Percentiles rank a stretch among this genome's conserved stretches.
phyloP scores from a whole-genome alignment of 2,113 vertebrate genomes.

The Okapia johnstoni region DNA sequence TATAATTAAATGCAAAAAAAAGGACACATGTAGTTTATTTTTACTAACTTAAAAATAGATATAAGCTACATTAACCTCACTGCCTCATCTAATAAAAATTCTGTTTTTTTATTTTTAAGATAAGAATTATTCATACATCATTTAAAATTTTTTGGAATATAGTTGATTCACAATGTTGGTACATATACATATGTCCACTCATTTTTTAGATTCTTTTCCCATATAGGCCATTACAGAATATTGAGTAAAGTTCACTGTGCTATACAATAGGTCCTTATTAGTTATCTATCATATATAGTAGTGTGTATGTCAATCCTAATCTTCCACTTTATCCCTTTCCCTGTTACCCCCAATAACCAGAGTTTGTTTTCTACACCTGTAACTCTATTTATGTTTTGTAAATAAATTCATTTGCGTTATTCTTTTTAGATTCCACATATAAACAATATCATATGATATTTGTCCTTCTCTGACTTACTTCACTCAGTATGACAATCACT shows the following conservation, averaged over 20 bases:
- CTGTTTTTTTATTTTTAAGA: not conserved
- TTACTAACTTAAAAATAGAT: not conserved
- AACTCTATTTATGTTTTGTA: not conserved
- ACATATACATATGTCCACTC: not conserved
- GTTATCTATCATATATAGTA: not conserved
- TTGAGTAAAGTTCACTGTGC: not conserved
- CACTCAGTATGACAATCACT: not conserved
- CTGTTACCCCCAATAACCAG: not conserved
- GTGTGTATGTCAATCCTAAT: not conserved
- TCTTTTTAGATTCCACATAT: not conserved
- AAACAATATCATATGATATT: not conserved
- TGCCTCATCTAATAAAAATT: not conserved
- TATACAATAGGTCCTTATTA: not conserved
- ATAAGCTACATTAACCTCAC: not conserved
- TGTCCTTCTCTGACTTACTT: not conserved
- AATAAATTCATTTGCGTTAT: not conserved
- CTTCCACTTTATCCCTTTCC: not conserved
- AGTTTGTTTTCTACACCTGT: not conserved
- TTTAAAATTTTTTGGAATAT: not conserved
- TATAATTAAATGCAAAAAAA: conserved; percentile 11
- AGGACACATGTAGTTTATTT: not conserved
- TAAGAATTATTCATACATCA: not conserved
- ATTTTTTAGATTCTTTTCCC: not conserved
- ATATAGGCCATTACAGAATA: not conserved
- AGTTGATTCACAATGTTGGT: not conserved